A percentile compares a stretch with the other conserved stretches of the same genome.
phyloP scores from a whole-genome alignment of 2,797 vertebrate genomes.

The Nothura maculosa region DNA sequence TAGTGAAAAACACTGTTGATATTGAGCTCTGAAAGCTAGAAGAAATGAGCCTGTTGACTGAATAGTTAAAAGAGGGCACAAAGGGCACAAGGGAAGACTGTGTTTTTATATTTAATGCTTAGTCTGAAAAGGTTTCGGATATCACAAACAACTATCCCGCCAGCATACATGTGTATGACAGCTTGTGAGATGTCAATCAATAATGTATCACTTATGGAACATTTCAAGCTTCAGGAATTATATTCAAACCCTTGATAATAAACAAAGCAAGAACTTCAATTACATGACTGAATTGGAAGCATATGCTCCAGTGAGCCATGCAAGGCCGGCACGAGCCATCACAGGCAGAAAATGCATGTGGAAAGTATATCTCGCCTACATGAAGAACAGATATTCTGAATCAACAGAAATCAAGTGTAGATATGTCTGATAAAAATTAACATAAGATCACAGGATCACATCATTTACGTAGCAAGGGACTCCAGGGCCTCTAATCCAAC shows the following conservation, averaged over 20 bases:
- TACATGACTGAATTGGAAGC: not conserved
- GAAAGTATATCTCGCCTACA: not conserved
- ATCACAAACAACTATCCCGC: not conserved
- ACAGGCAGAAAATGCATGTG: not conserved
- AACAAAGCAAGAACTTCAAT: not conserved
- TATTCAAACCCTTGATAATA: not conserved
- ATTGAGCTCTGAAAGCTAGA: not conserved
- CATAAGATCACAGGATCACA: not conserved
- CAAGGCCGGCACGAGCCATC: not conserved
- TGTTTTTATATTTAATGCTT: conserved; percentile 14
- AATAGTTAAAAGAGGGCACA: not conserved
- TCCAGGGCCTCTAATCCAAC: not conserved
- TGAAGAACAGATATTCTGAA: not conserved
- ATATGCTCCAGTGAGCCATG: not conserved
- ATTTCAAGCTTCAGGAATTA: not conserved
- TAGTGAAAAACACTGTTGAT: not conserved
- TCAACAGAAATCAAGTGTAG: not conserved
- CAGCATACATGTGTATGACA: not conserved
- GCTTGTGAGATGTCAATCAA: conserved; percentile 12
- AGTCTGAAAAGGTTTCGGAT: not conserved
- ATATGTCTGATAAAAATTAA: not conserved
- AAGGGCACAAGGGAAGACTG: not conserved
- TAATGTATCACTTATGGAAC: conserved; percentile 3
- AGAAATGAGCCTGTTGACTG: not conserved
- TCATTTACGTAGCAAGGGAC: not conserved